phyloP scores from a whole-genome alignment of 1,140 invertebrate species.

The Drosophila teissieri region DNA sequence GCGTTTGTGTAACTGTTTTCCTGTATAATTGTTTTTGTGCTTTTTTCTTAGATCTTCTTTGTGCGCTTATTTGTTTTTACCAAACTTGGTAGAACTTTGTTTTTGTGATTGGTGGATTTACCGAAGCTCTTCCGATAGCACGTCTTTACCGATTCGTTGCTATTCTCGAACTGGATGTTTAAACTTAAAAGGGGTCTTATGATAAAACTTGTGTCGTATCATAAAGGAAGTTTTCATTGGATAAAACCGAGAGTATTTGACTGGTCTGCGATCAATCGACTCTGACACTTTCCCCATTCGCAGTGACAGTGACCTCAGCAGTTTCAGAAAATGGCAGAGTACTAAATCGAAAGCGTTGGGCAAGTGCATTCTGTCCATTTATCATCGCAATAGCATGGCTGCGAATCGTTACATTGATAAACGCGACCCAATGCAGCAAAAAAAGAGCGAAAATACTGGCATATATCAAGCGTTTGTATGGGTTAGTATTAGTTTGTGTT shows the following conservation, averaged over 20 bases:
- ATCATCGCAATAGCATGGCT: conserved; percentile 45
- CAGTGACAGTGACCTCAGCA: conserved; percentile 37
- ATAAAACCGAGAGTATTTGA: background rate
- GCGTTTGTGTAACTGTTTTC: too few relatives aligned
- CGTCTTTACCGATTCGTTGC: too few relatives aligned
- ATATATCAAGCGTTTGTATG: conserved; percentile 24
- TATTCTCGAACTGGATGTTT: too few relatives aligned
- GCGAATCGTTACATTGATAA: conserved; percentile 48
- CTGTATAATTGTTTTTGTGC: too few relatives aligned
- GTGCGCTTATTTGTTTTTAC: too few relatives aligned
- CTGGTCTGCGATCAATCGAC: conserved; percentile 21
- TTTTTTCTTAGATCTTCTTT: too few relatives aligned
- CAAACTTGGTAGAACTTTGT: too few relatives aligned
- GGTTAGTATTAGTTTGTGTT: conserved; percentile 18
- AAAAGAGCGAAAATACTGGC: conserved; percentile 7
- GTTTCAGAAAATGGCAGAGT: conserved; percentile 19
- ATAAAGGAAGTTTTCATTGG: too few relatives aligned
- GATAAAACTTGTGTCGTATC: too few relatives aligned
- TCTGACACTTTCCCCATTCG: conserved; percentile 3
- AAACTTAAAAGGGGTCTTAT: too few relatives aligned
- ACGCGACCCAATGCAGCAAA: conserved; percentile 26
- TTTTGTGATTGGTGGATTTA: too few relatives aligned
- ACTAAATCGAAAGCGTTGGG: conserved; percentile 29
- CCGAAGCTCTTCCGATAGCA: too few relatives aligned
- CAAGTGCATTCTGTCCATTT: conserved; percentile 49